Conservation (phyloP, 2,888 invertebrate genomes). For the Apodemia duryi region DNA sequence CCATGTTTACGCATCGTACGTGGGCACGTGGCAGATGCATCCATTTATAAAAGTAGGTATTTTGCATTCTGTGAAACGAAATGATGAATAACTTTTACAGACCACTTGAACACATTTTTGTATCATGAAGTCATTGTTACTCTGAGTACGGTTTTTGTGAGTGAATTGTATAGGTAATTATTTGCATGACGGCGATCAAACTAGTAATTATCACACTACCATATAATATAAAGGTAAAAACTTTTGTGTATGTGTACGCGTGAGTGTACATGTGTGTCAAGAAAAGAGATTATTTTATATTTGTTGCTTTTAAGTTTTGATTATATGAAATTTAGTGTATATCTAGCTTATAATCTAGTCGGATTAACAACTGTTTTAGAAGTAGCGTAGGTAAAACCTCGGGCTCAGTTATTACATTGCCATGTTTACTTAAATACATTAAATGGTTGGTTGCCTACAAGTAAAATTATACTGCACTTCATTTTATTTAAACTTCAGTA, state of each 20-base stretch:
- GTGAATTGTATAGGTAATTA: not conserved
- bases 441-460: too few species aligned
- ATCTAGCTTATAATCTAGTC: too few species aligned
- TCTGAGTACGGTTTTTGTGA: constrained; percentile 14
- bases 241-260: not conserved
- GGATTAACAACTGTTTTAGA: too few species aligned
- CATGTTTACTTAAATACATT: too few species aligned
- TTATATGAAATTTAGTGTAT: too few species aligned
- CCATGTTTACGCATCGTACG: constrained; percentile 28
- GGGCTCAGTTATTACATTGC: too few species aligned
- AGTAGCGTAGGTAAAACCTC: too few species aligned
- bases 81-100: constrained; percentile 36
- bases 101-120: constrained; percentile 28
- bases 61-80: constrained; percentile 26
- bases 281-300: not conserved
- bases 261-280: not conserved
- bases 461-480: too few species aligned
- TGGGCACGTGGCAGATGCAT: constrained; percentile 24
- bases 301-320: not conserved
- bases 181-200: not conserved
- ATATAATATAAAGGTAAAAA: not conserved
- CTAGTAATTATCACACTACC: not conserved
- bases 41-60: constrained; percentile 17
- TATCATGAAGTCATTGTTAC: constrained; percentile 27
- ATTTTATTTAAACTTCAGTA: too few species aligned